Base-by-base conservation (phyloP, 2,113 vertebrate species). In the Anarrhichthys ocellatus region DNA sequence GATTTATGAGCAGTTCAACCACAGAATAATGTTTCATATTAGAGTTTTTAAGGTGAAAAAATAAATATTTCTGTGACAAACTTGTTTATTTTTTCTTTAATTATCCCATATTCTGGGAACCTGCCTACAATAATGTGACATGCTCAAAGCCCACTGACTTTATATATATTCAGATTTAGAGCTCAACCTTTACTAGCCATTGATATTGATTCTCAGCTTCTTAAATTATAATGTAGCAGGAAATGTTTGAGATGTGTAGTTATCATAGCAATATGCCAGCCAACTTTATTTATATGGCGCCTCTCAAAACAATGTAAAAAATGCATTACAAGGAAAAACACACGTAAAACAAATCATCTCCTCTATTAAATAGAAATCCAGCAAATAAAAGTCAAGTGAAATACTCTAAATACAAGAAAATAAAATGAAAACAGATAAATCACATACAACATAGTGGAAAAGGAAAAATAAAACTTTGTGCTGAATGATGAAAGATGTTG, bases 1-100 rank as follows among this genome's bases (percentile, higher is more conserved):
- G 76, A 78, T 70, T 70, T 22, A 61, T 48, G 65, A 78, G 27
- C 8, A 24, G 54, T 38, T 70, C 15, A 68, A 18, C n/a, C 36
- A 77, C 44, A 77, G 32, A 52, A 0, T 29, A 2, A 46, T 59
- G 13, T 59, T 32, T 56, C 18, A 22, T 59, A 38, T 58, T 38
- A 20, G 27, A 50, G 24, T 42, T 73, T 27, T 29, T 20, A 5
- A 46, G 15, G 17, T 59, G 56, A 61, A 32, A 29, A 40, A 8
- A 73, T 13, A 11, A 8, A 29, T 11, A 56, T 56, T 56, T 71
- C 9, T 40, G 32, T 36, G 36, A 36, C 24, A 36, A 40, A 8
- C 10, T 20, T 44, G 6, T 11, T 20, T 50, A 4, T 10, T 22
- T 40, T 42, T 56, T 29, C 5, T 72, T 72, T 11, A 20, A 59